Conservation (phyloP, 2,113 vertebrate species). For the Pedetes capensis region DNA sequence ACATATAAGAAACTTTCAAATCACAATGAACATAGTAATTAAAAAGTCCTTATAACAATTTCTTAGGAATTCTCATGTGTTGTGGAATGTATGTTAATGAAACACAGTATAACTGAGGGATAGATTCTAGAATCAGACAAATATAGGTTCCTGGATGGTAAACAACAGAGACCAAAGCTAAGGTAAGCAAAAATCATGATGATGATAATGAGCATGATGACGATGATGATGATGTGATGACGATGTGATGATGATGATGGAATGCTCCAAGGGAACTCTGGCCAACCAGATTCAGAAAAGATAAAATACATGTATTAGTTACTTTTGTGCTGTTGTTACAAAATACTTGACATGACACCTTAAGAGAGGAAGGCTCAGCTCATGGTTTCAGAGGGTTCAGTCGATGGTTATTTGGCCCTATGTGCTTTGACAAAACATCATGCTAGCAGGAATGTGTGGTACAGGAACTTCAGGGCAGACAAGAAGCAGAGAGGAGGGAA, state of each 20-base stretch:
- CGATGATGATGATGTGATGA: not conserved
- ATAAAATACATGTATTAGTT: too few relatives aligned
- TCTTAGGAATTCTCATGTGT: not conserved
- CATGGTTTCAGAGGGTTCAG: too few relatives aligned
- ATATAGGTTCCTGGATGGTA: not conserved
- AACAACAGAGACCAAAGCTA: not conserved
- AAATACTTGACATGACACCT: too few relatives aligned
- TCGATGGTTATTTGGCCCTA: too few relatives aligned
- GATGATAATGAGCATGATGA: not conserved
- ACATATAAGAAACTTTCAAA: not conserved
- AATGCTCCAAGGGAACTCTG: not conserved
- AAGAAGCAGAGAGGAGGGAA: too few relatives aligned
- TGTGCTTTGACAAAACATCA: too few relatives aligned
- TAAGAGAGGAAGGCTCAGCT: too few relatives aligned
- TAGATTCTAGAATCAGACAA: not conserved
- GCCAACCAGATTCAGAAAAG: not conserved
- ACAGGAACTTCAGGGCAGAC: too few relatives aligned
- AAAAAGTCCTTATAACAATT: not conserved
- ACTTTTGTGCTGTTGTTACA: too few relatives aligned
- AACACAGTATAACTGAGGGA: not conserved
- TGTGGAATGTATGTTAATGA: not conserved
- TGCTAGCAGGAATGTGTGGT: too few relatives aligned
- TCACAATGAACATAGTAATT: not conserved
- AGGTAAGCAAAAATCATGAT: not conserved
- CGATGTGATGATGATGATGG: too few relatives aligned